Conservation (phyloP, 1,140 invertebrate genomes). For the Dinoponera quadriceps region DNA sequence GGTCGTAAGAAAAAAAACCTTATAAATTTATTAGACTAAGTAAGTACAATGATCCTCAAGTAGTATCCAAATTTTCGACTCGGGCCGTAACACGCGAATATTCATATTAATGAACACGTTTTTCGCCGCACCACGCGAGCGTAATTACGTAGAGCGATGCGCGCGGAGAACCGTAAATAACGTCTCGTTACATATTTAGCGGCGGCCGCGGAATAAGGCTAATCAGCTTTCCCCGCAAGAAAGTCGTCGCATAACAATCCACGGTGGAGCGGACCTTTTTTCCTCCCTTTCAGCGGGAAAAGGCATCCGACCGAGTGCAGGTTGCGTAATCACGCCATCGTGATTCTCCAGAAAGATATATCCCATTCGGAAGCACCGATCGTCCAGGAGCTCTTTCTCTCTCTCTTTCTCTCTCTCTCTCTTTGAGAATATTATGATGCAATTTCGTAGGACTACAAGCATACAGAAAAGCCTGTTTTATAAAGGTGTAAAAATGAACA, state of each 20-base stretch:
- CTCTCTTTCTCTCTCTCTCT: too few relatives aligned
- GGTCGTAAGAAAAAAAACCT: too few relatives aligned
- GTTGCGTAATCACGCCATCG: slow-evolving; percentile 39
- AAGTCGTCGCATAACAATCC: slow-evolving; percentile 22
- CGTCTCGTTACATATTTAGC: neutral
- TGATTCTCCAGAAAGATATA: slow-evolving; percentile 40
- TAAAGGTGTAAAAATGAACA: too few relatives aligned
- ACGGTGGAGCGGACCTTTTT: slow-evolving; percentile 2
- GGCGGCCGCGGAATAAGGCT: slow-evolving; percentile 10
- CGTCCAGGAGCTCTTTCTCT: too few relatives aligned
- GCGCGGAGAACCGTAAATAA: slow-evolving; percentile 5
- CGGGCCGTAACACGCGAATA: too few relatives aligned
- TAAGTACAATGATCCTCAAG: too few relatives aligned
- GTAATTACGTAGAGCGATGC: neutral
- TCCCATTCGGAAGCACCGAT: neutral
- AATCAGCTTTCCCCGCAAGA: neutral
- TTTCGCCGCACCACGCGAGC: neutral
- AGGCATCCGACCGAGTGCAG: neutral
- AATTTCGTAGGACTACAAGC: too few relatives aligned
- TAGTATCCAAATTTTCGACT: too few relatives aligned
- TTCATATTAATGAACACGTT: too few relatives aligned
- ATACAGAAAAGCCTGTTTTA: too few relatives aligned
- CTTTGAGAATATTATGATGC: too few relatives aligned
- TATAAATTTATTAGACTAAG: too few relatives aligned
- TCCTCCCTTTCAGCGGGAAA: neutral